phyloP scores from a whole-genome alignment of 2,797 vertebrate species.

The Lemur catta region DNA sequence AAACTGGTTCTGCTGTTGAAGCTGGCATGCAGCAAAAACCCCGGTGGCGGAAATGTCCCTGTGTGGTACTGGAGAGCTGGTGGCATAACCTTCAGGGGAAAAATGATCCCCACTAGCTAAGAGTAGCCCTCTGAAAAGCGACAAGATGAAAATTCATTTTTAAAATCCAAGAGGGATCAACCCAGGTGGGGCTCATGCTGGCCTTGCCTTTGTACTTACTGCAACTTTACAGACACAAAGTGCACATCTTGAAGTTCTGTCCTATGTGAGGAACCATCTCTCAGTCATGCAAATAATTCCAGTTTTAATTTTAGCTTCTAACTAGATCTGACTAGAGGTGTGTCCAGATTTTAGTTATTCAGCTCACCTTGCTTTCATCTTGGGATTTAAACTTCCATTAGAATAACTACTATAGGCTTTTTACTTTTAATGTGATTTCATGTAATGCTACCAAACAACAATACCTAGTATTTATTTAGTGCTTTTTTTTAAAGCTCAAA shows the following conservation, averaged over 20 bases:
- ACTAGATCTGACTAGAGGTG: constrained; percentile 35
- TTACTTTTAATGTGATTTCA: constrained; percentile 61
- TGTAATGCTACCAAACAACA: constrained; percentile 66
- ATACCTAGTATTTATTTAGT: constrained; percentile 66
- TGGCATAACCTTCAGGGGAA: neutral
- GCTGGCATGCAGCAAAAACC: neutral
- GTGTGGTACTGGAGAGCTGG: neutral
- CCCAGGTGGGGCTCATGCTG: neutral
- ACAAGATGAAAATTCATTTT: constrained; percentile 16
- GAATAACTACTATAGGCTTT: constrained; percentile 61
- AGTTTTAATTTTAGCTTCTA: constrained; percentile 48
- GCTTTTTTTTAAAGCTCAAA: constrained; percentile 31
- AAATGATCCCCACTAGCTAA: neutral
- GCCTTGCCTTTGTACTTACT: neutral
- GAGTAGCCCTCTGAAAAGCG: neutral
- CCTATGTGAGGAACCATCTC: constrained; percentile 1
- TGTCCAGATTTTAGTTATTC: constrained; percentile 49
- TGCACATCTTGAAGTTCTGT: neutral
- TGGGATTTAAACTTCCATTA: constrained; percentile 73
- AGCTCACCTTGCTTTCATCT: constrained; percentile 60
- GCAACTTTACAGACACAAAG: neutral
- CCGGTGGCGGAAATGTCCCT: neutral
- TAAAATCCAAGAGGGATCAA: neutral
- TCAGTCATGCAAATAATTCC: constrained; percentile 18
- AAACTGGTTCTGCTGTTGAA: neutral